These are phyloP conservation scores for Plutomurus gul DNA, from an alignment of 1,140 invertebrate genomes.

Conservation along the genomic window DNA sequence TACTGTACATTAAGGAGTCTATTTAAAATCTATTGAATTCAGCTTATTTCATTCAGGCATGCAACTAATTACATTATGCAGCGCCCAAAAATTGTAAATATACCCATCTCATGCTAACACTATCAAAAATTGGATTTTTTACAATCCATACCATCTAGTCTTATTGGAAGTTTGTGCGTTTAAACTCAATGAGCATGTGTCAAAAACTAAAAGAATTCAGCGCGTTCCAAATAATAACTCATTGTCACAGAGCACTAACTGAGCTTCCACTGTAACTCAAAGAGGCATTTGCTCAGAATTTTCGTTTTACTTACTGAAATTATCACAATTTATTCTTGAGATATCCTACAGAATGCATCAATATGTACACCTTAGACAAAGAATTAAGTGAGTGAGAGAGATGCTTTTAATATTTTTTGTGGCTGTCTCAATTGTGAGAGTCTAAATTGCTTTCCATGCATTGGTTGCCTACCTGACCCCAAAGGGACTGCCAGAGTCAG, in stretches of 20 bases:
- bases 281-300: background rate
- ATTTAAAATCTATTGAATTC: too few relatives aligned
- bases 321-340: conserved; percentile 16
- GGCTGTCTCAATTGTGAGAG: background rate
- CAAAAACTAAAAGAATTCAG: too few relatives aligned
- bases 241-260: too few relatives aligned
- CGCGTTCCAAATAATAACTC: too few relatives aligned
- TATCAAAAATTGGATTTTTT: too few relatives aligned
- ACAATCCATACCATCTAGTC: too few relatives aligned
- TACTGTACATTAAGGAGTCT: too few relatives aligned
- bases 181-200: too few relatives aligned
- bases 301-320: background rate
- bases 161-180: too few relatives aligned
- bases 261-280: too few relatives aligned
- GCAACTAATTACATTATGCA: background rate
- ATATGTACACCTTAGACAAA: background rate
- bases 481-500: background rate
- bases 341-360: background rate
- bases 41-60: background rate
- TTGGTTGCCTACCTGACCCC: background rate
- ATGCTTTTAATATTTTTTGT: conserved; percentile 22
- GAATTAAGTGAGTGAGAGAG: background rate
- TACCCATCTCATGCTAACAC: too few relatives aligned
- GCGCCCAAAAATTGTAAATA: too few relatives aligned
- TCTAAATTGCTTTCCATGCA: background rate